Conservation (phyloP, 2,888 invertebrate genomes). For the Scaptomyza caliginosa region DNA sequence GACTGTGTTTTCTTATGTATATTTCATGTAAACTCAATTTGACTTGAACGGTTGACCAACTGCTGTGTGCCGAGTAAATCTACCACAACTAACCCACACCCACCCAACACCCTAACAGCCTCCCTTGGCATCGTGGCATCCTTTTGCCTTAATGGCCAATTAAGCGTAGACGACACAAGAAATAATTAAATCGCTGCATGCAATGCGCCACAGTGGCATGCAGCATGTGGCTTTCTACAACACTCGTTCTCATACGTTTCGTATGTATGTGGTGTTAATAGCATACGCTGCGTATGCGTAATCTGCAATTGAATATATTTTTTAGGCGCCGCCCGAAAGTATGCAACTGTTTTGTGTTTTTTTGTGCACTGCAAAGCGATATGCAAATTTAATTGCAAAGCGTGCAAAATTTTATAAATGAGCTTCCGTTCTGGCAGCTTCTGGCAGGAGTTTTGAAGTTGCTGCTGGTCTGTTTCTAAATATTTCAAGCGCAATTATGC, state of each 20-base stretch:
- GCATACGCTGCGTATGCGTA: slow-evolving; percentile 51
- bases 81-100: slow-evolving; percentile 13
- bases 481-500: slow-evolving; percentile 75
- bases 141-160: slow-evolving; percentile 82
- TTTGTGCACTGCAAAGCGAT: neutral
- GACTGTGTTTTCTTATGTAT: slow-evolving; percentile 61
- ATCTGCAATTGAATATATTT: slow-evolving; percentile 25
- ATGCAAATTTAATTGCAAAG: slow-evolving; percentile 20
- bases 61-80: slow-evolving; percentile 65
- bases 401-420: slow-evolving; percentile 49
- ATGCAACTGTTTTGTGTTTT: slow-evolving; percentile 35
- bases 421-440: slow-evolving; percentile 23
- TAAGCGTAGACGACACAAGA: slow-evolving; percentile 83
- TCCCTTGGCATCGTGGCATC: neutral
- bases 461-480: slow-evolving; percentile 38
- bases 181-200: slow-evolving; percentile 84
- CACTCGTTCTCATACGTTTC: neutral
- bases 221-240: slow-evolving; percentile 18
- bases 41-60: slow-evolving; percentile 55
- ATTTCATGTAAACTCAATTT: slow-evolving; percentile 77
- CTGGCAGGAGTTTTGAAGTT: neutral
- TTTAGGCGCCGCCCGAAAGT: slow-evolving; percentile 48
- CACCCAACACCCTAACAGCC: neutral
- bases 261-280: slow-evolving; percentile 52
- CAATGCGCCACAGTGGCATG: slow-evolving; percentile 31